Conservation (phyloP, 2,113 vertebrate species). For the Muntiacus muntjak region DNA sequence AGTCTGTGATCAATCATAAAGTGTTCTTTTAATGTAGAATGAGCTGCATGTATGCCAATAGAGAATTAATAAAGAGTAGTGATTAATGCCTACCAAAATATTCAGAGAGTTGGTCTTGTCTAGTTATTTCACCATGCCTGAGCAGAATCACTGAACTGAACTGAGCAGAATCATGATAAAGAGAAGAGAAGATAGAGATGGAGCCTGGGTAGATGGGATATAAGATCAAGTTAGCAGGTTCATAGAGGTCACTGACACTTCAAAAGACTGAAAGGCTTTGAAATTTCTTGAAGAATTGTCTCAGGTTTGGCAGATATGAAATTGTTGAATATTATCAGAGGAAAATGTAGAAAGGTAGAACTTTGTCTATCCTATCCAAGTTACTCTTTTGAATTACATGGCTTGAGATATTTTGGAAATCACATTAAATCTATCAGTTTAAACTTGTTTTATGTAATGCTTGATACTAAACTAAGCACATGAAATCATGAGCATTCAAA, state of each 20-base stretch:
- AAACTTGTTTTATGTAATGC: not conserved
- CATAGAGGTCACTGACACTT: not conserved
- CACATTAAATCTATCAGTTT: not conserved
- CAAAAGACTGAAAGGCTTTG: not conserved
- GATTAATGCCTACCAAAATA: not conserved
- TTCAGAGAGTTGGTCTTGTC: not conserved
- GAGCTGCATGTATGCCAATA: not conserved
- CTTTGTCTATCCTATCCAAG: not conserved
- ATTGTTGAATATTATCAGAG: not conserved
- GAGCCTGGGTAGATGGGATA: not conserved
- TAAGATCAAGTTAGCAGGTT: not conserved
- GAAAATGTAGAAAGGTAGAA: not conserved
- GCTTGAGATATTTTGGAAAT: not conserved
- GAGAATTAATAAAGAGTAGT: not conserved
- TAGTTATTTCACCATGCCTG: not conserved
- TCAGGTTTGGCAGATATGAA: not conserved
- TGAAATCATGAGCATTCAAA: not conserved
- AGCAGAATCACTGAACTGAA: not conserved
- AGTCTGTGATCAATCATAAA: not conserved
- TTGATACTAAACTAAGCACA: not conserved
- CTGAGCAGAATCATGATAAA: not conserved
- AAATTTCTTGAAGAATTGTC: not conserved
- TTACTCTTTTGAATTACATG: not conserved
- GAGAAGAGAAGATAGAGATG: not conserved
- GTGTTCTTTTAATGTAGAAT: conserved; percentile 1